Conservation (phyloP, 2,113 vertebrate species). For the Myocastor coypus region DNA sequence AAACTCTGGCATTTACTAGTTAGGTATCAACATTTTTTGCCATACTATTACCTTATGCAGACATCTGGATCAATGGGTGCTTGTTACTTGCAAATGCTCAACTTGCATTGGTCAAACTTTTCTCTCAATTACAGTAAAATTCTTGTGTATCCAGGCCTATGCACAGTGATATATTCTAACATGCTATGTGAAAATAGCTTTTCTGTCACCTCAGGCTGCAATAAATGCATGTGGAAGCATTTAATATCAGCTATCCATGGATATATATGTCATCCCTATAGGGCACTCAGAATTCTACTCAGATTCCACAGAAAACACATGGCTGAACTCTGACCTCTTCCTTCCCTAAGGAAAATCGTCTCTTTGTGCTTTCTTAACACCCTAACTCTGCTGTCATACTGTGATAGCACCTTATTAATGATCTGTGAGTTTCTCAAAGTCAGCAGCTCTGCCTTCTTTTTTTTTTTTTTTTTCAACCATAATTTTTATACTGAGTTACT, state of each 20-base stretch:
- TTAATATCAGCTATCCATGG: neutral
- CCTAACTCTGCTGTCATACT: neutral
- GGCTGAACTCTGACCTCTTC: neutral
- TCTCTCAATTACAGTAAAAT: neutral
- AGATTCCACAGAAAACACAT: neutral
- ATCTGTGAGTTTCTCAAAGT: conserved; percentile 1
- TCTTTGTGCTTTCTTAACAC: neutral
- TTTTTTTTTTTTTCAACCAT: neutral
- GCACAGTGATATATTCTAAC: neutral
- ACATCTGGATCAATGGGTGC: neutral
- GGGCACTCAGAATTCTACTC: neutral
- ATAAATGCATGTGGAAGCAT: conserved; percentile 4
- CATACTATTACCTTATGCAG: neutral
- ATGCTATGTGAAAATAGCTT: conserved; percentile 1
- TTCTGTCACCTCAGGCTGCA: neutral
- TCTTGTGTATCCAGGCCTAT: neutral
- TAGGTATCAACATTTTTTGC: neutral
- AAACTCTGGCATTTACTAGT: neutral
- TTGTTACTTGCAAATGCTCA: neutral
- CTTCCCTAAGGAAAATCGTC: neutral
- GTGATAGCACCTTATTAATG: neutral
- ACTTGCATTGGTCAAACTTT: neutral
- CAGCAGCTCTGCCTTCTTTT: neutral
- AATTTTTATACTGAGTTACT: neutral
- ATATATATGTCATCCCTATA: neutral